These are phyloP conservation scores for Eilema griseolum DNA, from an alignment of 2,888 invertebrate genomes.

Conservation along the genomic window DNA sequence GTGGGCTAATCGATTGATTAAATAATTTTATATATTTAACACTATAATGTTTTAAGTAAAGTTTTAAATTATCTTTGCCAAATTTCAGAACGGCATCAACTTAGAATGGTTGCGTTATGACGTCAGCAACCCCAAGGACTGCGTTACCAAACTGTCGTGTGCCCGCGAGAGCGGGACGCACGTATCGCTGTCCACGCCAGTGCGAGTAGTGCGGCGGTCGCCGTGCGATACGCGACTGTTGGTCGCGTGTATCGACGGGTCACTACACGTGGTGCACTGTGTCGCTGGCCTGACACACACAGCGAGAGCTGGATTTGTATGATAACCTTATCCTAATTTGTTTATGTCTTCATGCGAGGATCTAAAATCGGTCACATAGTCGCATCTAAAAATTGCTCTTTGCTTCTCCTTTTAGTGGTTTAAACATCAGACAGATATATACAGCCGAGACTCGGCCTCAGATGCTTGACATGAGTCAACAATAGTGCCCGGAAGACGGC, in stretches of 20 bases:
- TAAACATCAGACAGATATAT: too few species aligned
- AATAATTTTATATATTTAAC: background rate
- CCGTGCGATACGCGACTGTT: slow-evolving; percentile 92
- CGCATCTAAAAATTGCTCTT: too few species aligned
- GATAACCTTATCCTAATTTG: background rate
- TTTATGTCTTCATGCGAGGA: background rate
- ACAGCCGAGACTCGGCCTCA: too few species aligned
- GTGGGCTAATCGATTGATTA: too few species aligned
- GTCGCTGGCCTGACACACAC: slow-evolving; percentile 91
- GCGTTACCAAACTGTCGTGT: slow-evolving; percentile 74
- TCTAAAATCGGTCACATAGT: too few species aligned
- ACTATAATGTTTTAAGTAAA: slow-evolving; percentile 9
- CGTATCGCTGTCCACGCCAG: slow-evolving; percentile 87
- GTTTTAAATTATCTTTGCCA: background rate
- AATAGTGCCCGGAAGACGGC: too few species aligned
- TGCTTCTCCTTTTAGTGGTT: too few species aligned
- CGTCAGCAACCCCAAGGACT: slow-evolving; percentile 88
- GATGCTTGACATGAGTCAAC: too few species aligned
- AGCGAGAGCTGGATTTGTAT: slow-evolving; percentile 92
- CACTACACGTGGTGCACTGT: slow-evolving; percentile 93
- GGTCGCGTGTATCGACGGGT: slow-evolving; percentile 94
- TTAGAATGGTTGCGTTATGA: slow-evolving; percentile 91
- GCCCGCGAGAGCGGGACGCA: slow-evolving; percentile 85
- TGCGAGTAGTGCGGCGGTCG: slow-evolving; percentile 61
- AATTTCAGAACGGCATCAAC: slow-evolving; percentile 71